Evolutionary conservation across 2,888 invertebrate genomes (phyloP), one percentile per base, ranked within the genome.

Genomic region (Physocephala rufipes): DNA sequence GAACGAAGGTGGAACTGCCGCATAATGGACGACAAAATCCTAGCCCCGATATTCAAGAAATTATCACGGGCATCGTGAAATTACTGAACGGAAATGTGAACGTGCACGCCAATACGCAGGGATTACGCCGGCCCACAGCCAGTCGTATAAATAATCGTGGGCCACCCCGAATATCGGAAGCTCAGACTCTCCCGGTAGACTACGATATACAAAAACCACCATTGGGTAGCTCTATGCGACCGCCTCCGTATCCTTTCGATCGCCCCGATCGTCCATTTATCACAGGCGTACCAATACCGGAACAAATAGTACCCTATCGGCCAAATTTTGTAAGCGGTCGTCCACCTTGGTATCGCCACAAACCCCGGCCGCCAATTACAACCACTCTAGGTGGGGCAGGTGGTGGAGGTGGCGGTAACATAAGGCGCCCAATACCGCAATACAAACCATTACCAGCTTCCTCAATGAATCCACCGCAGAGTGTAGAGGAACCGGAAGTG

Each of bases 131-230:
- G 16, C 94, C 94, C 0, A 86, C 91, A 79, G 89, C 90, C 28
- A 92, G 92, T 2, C 88, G 96, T 74, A 96, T 96, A 19, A 96
- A 96, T 80, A 95, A 96, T 82, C 87, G 96, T 72, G 96, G 95
- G 0, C 96, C 96, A 0, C 95, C 96, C 0, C 89, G 94, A 75
- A 93, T 95, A 76, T 91, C 93, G 0, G 94, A 95, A 78, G 88
- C 92, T 0, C 92, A 92, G 55, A 90, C 91, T 0, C 78, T 93
- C 36, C 90, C 90, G 0, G 89, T 91, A n/a, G 86, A 86, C 70
- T 86, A 85, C 71, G 86, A 86, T 73, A 80, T 81, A 4, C 85
- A 84, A 70, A 85, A 85, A 58, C 82, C 82, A 0, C 45, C 76
- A 16, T 71, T 76, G 19, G 79, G 82, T 16, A 81, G 83, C 5